phyloP scores from a whole-genome alignment of 2,888 invertebrate species.

The Flexamia atlantica region DNA sequence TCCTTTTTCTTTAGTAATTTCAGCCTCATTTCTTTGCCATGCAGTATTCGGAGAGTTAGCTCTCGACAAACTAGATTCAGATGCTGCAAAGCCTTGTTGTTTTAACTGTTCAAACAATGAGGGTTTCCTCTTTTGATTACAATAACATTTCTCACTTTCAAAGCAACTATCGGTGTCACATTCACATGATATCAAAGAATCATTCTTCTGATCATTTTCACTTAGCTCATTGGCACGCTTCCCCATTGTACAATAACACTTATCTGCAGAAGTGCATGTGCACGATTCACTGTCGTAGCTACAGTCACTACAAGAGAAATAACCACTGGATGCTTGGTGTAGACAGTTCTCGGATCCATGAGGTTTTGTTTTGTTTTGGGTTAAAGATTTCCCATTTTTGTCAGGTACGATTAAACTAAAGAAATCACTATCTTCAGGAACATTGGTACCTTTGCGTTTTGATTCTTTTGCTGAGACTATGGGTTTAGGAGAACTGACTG shows the following conservation, averaged over 20 bases:
- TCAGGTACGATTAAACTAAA: conserved; percentile 28
- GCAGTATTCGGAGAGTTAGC: conserved; percentile 70
- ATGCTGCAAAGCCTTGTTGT: conserved; percentile 76
- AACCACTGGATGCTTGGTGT: conserved; percentile 74
- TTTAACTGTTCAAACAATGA: conserved; percentile 76
- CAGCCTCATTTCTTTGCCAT: conserved; percentile 68
- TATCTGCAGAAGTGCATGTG: conserved; percentile 85
- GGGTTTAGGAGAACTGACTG: not conserved
- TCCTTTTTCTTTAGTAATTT: conserved; percentile 49
- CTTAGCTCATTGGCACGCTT: conserved; percentile 23
- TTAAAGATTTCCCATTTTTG: conserved; percentile 26
- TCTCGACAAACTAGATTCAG: conserved; percentile 71
- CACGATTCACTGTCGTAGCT: conserved; percentile 91
- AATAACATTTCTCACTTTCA: conserved; percentile 93
- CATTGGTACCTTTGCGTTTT: not conserved
- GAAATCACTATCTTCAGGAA: conserved; percentile 32
- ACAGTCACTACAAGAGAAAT: conserved; percentile 93
- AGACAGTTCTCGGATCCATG: conserved; percentile 50
- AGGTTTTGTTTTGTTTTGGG: conserved; percentile 9
- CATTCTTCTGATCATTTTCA: conserved; percentile 41
- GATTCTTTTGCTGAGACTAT: conserved; percentile 22
- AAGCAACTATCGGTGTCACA: conserved; percentile 93
- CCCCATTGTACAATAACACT: conserved; percentile 90
- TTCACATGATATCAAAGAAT: conserved; percentile 77
- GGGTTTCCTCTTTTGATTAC: conserved; percentile 73